Evolutionary conservation across 2,797 vertebrate genomes (phyloP).

Genomic region (Pelobates cultripes): DNA sequence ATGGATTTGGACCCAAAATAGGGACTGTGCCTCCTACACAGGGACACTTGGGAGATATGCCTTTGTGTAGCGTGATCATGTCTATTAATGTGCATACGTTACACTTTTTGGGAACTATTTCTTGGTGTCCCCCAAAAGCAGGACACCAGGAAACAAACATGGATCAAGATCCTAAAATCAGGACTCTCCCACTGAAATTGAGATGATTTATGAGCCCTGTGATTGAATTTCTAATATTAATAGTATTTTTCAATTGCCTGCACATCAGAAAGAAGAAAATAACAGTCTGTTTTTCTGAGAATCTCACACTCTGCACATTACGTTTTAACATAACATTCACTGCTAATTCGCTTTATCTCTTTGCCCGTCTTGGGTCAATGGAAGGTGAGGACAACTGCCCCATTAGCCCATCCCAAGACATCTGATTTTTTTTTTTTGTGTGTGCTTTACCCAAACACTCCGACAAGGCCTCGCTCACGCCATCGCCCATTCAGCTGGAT

Average conservation of each 20-base stretch:
- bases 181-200: no score
- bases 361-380: neutral
- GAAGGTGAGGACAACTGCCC: neutral
- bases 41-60: no score
- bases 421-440: neutral
- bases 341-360: neutral
- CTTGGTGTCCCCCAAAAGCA: no score
- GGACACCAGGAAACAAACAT: no score
- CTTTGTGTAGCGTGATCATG: no score
- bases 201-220: no score
- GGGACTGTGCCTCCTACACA: no score
- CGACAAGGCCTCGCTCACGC: constrained; percentile 4
- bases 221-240: no score
- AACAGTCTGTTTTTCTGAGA: neutral
- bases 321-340: neutral
- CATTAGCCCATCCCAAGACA: neutral
- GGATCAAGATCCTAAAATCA: no score
- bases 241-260: neutral
- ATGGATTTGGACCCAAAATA: no score
- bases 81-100: no score
- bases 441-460: neutral
- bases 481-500: constrained; percentile 14
- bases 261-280: neutral
- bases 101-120: no score
- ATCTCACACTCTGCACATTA: neutral